These are phyloP conservation scores for Tetramorium parvispinum DNA, from an alignment of 1,140 invertebrate species.

Conservation along the genomic window DNA sequence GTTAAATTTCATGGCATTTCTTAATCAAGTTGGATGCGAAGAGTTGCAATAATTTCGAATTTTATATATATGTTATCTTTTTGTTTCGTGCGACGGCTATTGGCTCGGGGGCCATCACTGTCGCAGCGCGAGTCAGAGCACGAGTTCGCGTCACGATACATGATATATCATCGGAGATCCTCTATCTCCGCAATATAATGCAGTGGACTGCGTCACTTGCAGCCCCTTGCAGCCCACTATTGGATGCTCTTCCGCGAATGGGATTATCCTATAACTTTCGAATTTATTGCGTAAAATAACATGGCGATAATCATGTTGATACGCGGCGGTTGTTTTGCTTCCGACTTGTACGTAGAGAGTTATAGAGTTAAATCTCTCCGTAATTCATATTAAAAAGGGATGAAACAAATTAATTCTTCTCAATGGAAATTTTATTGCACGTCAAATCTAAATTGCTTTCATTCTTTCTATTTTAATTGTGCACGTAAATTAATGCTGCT, in stretches of 20 bases:
- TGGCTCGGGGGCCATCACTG: constrained; percentile 9
- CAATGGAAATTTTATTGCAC: not conserved
- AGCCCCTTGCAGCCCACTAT: constrained; percentile 59
- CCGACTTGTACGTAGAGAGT: not conserved
- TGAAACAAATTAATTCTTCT: not conserved
- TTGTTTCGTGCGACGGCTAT: not conserved
- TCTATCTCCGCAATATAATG: constrained; percentile 73
- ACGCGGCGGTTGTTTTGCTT: not conserved
- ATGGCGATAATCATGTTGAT: constrained; percentile 46
- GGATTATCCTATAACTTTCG: constrained; percentile 64
- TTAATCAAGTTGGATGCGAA: not conserved
- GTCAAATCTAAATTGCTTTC: not conserved
- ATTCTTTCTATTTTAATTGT: not conserved
- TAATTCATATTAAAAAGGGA: not conserved
- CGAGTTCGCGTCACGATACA: constrained; percentile 73
- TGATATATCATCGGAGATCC: constrained; percentile 72
- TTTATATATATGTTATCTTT: not conserved
- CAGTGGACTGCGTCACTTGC: constrained; percentile 69
- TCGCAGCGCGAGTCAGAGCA: constrained; percentile 17
- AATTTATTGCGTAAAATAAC: constrained; percentile 64
- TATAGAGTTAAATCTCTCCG: not conserved
- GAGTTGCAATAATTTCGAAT: constrained; percentile 18
- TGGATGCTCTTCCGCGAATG: constrained; percentile 51
- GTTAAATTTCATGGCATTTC: not conserved
- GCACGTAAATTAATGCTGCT: not conserved